Conservation (phyloP, 2,888 invertebrate genomes). For the Aethes cnicana region DNA sequence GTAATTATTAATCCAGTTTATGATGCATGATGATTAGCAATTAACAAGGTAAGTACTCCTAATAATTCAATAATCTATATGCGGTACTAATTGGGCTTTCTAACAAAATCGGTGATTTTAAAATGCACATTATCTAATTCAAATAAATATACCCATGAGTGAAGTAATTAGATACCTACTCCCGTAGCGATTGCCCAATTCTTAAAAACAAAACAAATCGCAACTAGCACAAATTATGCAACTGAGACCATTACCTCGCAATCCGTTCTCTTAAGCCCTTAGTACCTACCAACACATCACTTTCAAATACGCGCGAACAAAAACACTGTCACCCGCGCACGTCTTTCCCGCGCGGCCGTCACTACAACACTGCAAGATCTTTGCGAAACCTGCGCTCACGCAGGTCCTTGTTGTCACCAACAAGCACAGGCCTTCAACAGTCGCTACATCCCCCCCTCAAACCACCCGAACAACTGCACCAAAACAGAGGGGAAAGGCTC, state of each 20-base stretch:
- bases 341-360: constrained; percentile 28
- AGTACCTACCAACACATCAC: constrained; percentile 20
- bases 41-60: too few species aligned
- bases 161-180: too few species aligned
- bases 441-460: constrained; percentile 6
- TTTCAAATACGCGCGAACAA: constrained; percentile 14
- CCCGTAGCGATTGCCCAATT: not conserved
- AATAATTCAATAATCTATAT: too few species aligned
- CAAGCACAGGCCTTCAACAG: constrained; percentile 16
- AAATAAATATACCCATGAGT: too few species aligned
- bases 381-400: constrained; percentile 36
- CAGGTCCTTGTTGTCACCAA: constrained; percentile 30
- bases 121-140: too few species aligned
- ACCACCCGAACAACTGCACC: not conserved
- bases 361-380: constrained; percentile 34
- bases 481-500: constrained; percentile 20
- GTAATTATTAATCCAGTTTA: too few species aligned
- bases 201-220: constrained; percentile 20
- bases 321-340: constrained; percentile 14
- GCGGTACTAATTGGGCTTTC: too few species aligned
- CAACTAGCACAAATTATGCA: constrained; percentile 26
- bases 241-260: constrained; percentile 12
- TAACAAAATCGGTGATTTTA: too few species aligned
- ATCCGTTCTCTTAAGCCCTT: constrained; percentile 14
- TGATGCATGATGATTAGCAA: too few species aligned